A percentile compares a stretch with the other conserved stretches of the same genome.
Conservation (phyloP, 2,113 vertebrate genomes). For the Geothlypis trichas region DNA sequence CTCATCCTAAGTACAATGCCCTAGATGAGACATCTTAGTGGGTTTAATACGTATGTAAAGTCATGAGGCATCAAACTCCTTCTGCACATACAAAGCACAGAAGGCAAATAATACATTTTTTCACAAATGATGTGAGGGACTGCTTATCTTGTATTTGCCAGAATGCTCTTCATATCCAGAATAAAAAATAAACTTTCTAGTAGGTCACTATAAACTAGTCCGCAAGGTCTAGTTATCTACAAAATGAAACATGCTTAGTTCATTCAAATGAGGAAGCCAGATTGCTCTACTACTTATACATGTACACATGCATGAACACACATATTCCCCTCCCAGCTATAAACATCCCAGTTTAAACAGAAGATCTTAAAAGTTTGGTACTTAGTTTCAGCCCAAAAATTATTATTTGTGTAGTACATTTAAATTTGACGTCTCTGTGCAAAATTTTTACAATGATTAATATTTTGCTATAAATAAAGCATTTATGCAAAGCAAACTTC, state of each 20-base stretch:
- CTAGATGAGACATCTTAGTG: not conserved
- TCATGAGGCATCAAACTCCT: not conserved
- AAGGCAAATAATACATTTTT: not conserved
- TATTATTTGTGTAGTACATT: not conserved
- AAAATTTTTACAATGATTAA: not conserved
- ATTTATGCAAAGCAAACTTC: not conserved
- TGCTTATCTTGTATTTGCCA: not conserved
- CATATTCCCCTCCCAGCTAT: fast-evolving
- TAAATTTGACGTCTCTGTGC: not conserved
- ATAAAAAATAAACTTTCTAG: not conserved
- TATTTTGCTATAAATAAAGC: not conserved
- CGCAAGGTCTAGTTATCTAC: not conserved
- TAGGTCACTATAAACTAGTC: not conserved
- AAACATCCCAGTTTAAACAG: not conserved
- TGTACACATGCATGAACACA: not conserved
- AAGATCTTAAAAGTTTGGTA: not conserved
- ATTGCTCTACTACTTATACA: not conserved
- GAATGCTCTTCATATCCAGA: not conserved
- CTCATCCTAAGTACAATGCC: not conserved
- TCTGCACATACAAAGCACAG: not conserved
- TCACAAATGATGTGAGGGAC: not conserved
- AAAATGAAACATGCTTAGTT: not conserved
- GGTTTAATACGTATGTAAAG: fast-evolving
- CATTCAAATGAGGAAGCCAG: not conserved
- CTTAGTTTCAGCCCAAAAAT: not conserved